These are phyloP conservation scores for Xylota segnis DNA, from an alignment of 2,888 invertebrate genomes.

Conservation along the genomic window DNA sequence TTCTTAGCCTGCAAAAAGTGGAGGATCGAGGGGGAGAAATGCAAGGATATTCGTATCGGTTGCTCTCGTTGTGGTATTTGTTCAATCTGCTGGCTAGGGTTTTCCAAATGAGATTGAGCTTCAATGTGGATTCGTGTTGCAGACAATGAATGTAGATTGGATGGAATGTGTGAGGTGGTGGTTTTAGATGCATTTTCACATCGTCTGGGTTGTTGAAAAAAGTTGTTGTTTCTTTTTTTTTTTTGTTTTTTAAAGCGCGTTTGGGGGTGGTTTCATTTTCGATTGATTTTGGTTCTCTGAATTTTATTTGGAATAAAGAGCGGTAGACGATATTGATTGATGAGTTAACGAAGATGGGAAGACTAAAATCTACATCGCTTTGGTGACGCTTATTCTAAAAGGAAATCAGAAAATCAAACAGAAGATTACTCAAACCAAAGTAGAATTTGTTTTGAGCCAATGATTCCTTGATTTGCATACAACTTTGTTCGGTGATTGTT, in stretches of 20 bases:
- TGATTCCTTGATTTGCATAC: too few relatives aligned
- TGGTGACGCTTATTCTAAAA: background rate
- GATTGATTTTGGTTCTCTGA: constrained; percentile 40
- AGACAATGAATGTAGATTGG: constrained; percentile 53
- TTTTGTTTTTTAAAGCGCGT: background rate
- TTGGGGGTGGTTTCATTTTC: constrained; percentile 43
- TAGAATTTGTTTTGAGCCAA: background rate
- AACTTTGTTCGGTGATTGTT: too few relatives aligned
- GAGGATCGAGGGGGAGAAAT: background rate
- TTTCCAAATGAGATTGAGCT: constrained; percentile 50
- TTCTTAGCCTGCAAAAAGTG: constrained; percentile 33
- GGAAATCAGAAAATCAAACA: background rate
- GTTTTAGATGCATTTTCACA: constrained; percentile 46
- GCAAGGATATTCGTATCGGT: constrained; percentile 49
- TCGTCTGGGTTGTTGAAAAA: constrained; percentile 37
- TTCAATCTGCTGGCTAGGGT: constrained; percentile 53
- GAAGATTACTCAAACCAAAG: background rate
- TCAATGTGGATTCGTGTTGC: constrained; percentile 51
- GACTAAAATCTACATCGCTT: background rate
- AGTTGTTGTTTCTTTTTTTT: constrained; percentile 13
- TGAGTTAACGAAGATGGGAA: background rate
- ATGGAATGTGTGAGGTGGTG: constrained; percentile 22
- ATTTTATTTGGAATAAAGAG: background rate
- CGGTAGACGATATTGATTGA: background rate
- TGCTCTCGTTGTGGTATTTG: constrained; percentile 47